These are phyloP conservation scores for Muraenolepis orangiensis DNA, from an alignment of 2,797 vertebrate species.

Conservation along the genomic window DNA sequence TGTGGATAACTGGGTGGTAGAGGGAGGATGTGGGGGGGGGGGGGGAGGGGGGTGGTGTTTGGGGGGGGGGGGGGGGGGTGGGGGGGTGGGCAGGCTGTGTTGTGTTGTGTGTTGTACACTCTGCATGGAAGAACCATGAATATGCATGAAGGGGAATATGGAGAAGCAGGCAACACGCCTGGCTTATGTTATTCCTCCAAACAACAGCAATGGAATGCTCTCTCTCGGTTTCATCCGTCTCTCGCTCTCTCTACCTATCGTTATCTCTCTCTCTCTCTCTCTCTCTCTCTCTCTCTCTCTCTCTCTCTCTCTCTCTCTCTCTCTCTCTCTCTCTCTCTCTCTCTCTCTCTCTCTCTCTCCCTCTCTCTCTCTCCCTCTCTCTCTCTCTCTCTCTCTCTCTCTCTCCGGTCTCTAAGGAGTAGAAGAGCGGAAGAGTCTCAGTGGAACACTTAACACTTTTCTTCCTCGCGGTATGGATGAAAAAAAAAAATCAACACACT, in stretches of 20 bases:
- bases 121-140: constrained; percentile 61
- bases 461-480: constrained; percentile 57
- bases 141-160: constrained; percentile 72
- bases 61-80: constrained; percentile 15
- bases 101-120: constrained; percentile 17
- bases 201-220: constrained; percentile 53
- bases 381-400: constrained; percentile 23
- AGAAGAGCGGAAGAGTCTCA: constrained; percentile 50
- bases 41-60: constrained; percentile 21
- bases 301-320: constrained; percentile 27
- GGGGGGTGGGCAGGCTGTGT: not conserved
- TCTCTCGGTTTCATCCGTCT: not conserved
- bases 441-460: constrained; percentile 53
- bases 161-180: constrained; percentile 66
- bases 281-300: constrained; percentile 24
- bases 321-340: constrained; percentile 25
- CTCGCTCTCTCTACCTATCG: constrained; percentile 13
- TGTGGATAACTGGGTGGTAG: constrained; percentile 18
- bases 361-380: constrained; percentile 26
- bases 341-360: constrained; percentile 12
- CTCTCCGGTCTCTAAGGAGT: constrained; percentile 31
- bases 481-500: constrained; percentile 76
- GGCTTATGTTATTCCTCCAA: constrained; percentile 67
- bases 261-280: constrained; percentile 29
- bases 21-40: constrained; percentile 17